Base-by-base conservation (phyloP, 2,797 vertebrate genomes). In the Acanthurus leucopareius region DNA sequence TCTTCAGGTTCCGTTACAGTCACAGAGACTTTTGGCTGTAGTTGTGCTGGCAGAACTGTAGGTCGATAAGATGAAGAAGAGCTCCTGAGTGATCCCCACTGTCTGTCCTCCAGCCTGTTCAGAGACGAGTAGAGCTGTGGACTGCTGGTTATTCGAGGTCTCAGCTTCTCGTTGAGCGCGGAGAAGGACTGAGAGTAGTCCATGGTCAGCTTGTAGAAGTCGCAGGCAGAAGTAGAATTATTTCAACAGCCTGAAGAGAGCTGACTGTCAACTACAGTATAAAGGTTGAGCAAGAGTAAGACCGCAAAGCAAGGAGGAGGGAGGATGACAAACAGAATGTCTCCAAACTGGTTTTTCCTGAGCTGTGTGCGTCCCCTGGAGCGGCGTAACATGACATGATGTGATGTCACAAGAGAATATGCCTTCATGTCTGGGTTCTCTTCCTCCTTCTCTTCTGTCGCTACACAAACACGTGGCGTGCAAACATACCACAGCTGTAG, bases 341-440 rank as follows among this genome's bases (percentile, higher is more conserved):
- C 28, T 17, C 58, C 82, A 45, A 78, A 94, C 95, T 69, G 0
- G 95, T 92, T 94, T 85, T 92, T 93, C 95, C 91, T 88, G 94
- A 87, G 61, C 13, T 14, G 64, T 10, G 15, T 70, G 73, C n/a
- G 63, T 83, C 80, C 72, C 84, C 57, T 35, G 74, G 56, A 71
- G 77, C 28, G 14, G 10, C 47, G 53, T 2, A 7, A 35, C 69
- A 75, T 82, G 84, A 69, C 59, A 65, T 32, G 86, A 86, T 74
- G 73, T 90, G 88, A 87, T 72, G 88, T 91, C 89, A 93, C 2
- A 0, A 70, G 80, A 89, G 88, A 84, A 44, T 58, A 88, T 82
- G 83, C 80, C 68, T 82, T 85, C 48, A 19, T 16, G 58, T 56
- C 64, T 72, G 57, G 7, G 19, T 48, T 74, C 57, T 86, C 79